phyloP scores from a whole-genome alignment of 2,888 invertebrate species.

The Trachelus stipa region DNA sequence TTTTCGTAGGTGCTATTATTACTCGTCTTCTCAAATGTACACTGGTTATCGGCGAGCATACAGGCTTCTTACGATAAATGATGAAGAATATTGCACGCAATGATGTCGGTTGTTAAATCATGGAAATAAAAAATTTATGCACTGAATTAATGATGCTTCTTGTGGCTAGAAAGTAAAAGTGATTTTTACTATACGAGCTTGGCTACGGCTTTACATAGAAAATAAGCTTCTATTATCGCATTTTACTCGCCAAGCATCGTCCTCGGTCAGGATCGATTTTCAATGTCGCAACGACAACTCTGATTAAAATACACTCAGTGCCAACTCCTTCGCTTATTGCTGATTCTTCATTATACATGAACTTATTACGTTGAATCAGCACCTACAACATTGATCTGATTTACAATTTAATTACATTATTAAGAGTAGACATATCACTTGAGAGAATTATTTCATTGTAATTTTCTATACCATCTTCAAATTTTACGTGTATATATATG shows the following conservation, averaged over 20 bases:
- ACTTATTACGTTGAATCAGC: conserved; percentile 12
- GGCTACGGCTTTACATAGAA: neutral
- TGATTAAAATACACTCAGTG: neutral
- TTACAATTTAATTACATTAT: conserved; percentile 6
- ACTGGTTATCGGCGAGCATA: neutral
- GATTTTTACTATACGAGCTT: neutral
- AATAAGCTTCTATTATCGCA: neutral
- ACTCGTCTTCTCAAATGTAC: neutral
- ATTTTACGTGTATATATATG: too few relatives aligned
- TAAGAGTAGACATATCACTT: neutral
- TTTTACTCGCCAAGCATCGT: neutral
- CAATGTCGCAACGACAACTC: neutral
- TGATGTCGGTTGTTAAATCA: neutral
- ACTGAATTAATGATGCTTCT: neutral
- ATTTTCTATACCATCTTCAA: neutral
- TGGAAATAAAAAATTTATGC: neutral
- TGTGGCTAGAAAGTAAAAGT: neutral
- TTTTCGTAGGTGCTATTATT: conserved; percentile 7
- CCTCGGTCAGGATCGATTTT: neutral
- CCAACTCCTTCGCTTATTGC: neutral
- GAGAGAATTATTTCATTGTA: neutral
- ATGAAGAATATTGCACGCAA: neutral
- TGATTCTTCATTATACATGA: conserved; percentile 11
- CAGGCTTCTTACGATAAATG: neutral
- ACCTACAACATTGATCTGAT: conserved; percentile 5